Evolutionary conservation across 2,113 vertebrate genomes (phyloP).

Genomic region (Pimephales promelas): DNA sequence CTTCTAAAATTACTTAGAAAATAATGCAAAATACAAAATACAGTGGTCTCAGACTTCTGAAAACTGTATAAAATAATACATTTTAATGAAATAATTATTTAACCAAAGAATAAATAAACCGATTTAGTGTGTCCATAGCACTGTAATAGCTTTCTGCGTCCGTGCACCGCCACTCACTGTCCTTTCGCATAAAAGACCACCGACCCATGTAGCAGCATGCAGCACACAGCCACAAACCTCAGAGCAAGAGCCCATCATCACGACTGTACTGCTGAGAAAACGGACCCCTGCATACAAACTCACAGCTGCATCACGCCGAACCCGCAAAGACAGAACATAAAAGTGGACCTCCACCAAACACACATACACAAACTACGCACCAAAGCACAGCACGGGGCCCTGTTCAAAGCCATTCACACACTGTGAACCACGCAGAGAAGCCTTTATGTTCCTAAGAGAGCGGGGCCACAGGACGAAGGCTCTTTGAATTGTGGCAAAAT

Average conservation of each 20-base stretch:
- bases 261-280: neutral
- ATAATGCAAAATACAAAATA: neutral
- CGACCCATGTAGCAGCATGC: neutral
- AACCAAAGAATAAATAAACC: conserved; percentile 58
- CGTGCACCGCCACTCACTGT: neutral
- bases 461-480: neutral
- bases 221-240: neutral
- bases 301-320: neutral
- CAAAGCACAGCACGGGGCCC: conserved; percentile 9
- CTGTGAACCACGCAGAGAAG: conserved; percentile 5
- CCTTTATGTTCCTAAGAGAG: conserved; percentile 23
- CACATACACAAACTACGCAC: neutral
- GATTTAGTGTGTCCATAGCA: conserved; percentile 29
- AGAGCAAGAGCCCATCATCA: conserved; percentile 5
- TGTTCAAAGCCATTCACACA: conserved; percentile 14
- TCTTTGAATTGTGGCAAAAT: conserved; percentile 26
- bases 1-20: neutral
- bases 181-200: neutral
- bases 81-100: conserved; percentile 45
- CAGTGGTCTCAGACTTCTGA: neutral
- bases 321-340: neutral
- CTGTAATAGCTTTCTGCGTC: conserved; percentile 6
- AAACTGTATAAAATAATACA: neutral
- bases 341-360: neutral
- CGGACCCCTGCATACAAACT: neutral